Base-by-base conservation (phyloP, 2,797 vertebrate species). In the Myotis findleyi region DNA sequence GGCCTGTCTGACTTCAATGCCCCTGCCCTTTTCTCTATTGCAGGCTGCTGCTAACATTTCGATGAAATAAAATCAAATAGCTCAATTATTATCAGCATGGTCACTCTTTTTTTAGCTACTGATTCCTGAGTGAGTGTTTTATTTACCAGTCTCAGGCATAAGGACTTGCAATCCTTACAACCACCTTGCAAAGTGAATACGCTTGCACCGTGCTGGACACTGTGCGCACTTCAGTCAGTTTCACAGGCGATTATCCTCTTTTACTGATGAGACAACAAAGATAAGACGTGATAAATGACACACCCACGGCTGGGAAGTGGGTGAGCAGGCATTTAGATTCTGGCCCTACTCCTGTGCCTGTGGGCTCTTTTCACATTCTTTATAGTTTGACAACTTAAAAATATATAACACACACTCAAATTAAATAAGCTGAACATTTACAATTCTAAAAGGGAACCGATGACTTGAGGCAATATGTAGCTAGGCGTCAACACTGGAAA, bases 61-160 rank as follows among this genome's bases (percentile, higher is more conserved):
- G 81, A 57, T 92, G 21, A 91, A 94, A 36, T 53, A 11, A 77
- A 55, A 89, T n/a, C 23, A 75, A 82, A n/a, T 6, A 36, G 57
- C 10, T 55, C 87, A 10, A 7, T 30, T 11, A 57, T 23, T 7
- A 68, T 21, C 80, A 33, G 18, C 53, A 33, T n/a, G 23, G 3
- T 27, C n/a, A 14, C 25, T 55, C 76, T 83, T 17, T 51, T 57
- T 51, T 53, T 44, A 44, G 72, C 17, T 87, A 25, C n/a, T 49
- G 1, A 18, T 91, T 91, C 62, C 47, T 41, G 33, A 83, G 12
- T 1, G 11, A 6, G 25, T 72, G n/a, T 68, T 49, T 85, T 44
- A 89, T 71, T 47, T 64, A 69, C 71, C 55, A 2, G 13, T 16
- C 25, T 18, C 69, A 33, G 11, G 6, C 2, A 20, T 38, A 55